Percentiles rank a stretch among this genome's conserved stretches.
These are phyloP conservation scores for Cygnus olor DNA, from an alignment of 2,797 vertebrate genomes.

Conservation along the genomic window DNA sequence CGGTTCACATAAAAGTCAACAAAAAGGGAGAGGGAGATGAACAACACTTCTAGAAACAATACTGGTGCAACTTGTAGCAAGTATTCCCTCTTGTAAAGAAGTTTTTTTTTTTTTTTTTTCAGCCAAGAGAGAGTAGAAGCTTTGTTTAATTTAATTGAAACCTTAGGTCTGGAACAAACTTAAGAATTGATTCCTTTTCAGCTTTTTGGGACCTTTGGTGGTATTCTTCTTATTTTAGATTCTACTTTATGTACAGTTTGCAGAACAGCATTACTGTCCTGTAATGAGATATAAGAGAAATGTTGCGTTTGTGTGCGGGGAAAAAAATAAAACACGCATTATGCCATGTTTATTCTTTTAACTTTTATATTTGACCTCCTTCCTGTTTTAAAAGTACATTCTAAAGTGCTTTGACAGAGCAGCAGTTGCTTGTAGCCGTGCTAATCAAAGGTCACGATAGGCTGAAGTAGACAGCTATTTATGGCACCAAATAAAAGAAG, in stretches of 20 bases:
- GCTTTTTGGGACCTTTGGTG: neutral
- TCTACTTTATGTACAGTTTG: neutral
- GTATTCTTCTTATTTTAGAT: neutral
- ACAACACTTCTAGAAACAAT: neutral
- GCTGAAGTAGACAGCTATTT: slow-evolving; percentile 35
- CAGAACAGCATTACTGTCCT: neutral
- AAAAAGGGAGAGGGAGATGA: neutral
- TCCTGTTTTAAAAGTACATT: neutral
- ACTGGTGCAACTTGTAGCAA: neutral
- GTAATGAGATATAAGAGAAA: neutral
- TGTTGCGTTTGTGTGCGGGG: neutral
- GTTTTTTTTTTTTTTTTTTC: neutral
- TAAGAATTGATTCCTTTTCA: accelerated
- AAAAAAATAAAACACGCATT: neutral
- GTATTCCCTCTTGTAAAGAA: neutral
- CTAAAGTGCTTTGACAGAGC: neutral
- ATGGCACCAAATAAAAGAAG: slow-evolving; percentile 49
- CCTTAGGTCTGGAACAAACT: neutral
- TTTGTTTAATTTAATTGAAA: slow-evolving; percentile 12
- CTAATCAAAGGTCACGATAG: slow-evolving; percentile 40
- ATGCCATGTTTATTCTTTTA: neutral
- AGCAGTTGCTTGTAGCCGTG: neutral
- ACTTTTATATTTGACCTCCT: neutral
- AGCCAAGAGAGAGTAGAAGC: neutral
- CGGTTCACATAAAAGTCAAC: slow-evolving; percentile 22